Base-by-base conservation (phyloP, 2,113 vertebrate species). In the Fulmarus glacialis region DNA sequence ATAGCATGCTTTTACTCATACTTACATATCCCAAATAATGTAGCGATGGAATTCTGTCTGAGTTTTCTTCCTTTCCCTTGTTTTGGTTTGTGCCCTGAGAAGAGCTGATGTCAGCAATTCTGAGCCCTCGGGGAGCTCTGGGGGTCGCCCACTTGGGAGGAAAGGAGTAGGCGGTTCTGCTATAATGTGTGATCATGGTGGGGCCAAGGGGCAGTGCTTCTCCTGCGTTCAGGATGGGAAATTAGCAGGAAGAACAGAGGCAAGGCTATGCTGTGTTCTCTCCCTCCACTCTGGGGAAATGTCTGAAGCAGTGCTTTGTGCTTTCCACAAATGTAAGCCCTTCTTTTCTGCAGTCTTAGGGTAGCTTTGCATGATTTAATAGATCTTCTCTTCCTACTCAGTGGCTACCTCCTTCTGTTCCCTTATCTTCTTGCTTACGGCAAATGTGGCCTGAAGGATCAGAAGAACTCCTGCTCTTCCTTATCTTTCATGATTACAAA, bases 111-210 rank as follows among this genome's bases (percentile, higher is more conserved):
- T 21, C 42, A 66, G 45, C 11, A 66, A 60, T 19, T 32, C 55
- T 4, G 8, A 79, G 64, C 42, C 18, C 36, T 60, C 4, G 2
- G 27, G 30, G 34, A 43, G 2, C 45, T 40, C 21, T 45, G 34
- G 34, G 27, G 8, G 18, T 78, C 0, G 0, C 14, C 36, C 0
- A 1, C 40, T 11, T 20, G 32, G 20, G 18, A 55, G 19, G 32
- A 58, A 58, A 66, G 18, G 9, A 66, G 24, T 8, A 45, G 47
- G 11, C 2, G 1, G 20, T 47, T 87, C 68, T 82, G 29, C 45
- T 85, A 47, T 26, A 43, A 15, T 14, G 34, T 16, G 8, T 59
- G 52, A 4, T 19, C 4, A 3, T 30, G 14, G 24, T 1, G 3
- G 21, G 75, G 43, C 43, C 30, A 32, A 89, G 48, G 48, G 27